Percentiles rank a stretch among this genome's conserved stretches.
Conservation (phyloP, 2,888 invertebrate species). For the Achlya flavicornis region DNA sequence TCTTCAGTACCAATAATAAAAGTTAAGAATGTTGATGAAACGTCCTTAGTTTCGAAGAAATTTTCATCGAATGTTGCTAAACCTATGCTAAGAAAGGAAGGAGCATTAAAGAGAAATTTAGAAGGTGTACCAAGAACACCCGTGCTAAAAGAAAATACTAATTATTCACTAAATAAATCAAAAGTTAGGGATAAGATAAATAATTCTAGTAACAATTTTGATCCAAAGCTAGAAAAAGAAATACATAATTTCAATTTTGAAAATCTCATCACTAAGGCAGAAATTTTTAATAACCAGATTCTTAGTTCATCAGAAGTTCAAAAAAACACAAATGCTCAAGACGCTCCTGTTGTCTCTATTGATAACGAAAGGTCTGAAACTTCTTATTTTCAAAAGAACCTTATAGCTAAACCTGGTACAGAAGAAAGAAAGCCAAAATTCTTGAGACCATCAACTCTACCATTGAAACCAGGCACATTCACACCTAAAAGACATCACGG, state of each 20-base stretch:
- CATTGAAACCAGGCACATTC: constrained; percentile 92
- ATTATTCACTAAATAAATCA: constrained; percentile 49
- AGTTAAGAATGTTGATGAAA: constrained; percentile 71
- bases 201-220: constrained; percentile 45
- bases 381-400: constrained; percentile 76
- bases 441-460: constrained; percentile 91
- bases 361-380: constrained; percentile 78
- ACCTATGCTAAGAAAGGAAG: constrained; percentile 56
- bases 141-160: constrained; percentile 63
- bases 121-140: constrained; percentile 66
- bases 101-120: constrained; percentile 59
- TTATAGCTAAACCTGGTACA: constrained; percentile 47
- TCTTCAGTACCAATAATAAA: constrained; percentile 66
- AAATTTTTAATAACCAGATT: constrained; percentile 78
- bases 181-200: constrained; percentile 59
- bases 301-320: constrained; percentile 72
- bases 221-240: constrained; percentile 64
- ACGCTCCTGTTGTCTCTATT: constrained; percentile 42
- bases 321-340: constrained; percentile 67
- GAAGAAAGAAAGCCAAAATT: constrained; percentile 86
- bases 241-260: constrained; percentile 78
- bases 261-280: constrained; percentile 78
- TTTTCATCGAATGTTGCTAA: constrained; percentile 54
- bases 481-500: constrained; percentile 92
- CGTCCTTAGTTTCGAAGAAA: constrained; percentile 45